Evolutionary conservation across 2,888 invertebrate species (phyloP).

Genomic region (Acrocyrtus sp.): DNA sequence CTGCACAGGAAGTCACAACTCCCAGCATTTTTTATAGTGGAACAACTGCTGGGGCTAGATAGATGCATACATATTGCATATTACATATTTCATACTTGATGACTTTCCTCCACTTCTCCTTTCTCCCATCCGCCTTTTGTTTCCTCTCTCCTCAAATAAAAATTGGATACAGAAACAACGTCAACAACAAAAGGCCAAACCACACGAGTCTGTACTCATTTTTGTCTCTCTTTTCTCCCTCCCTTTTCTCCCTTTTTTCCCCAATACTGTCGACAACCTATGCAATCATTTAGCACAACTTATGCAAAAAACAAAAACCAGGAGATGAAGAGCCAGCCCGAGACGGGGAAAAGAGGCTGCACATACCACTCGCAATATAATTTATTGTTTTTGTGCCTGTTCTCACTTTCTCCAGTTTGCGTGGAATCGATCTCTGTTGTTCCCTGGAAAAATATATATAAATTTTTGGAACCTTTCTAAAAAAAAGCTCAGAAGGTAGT

Average conservation of each 20-base stretch:
- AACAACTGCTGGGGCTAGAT: constrained; percentile 10
- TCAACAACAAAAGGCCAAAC: constrained; percentile 34
- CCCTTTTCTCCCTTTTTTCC: too few species aligned
- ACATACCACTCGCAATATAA: constrained; percentile 47
- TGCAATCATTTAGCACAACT: not conserved
- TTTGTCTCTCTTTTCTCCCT: constrained; percentile 6
- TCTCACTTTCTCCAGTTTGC: not conserved
- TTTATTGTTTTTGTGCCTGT: constrained; percentile 37
- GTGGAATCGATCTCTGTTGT: constrained; percentile 44
- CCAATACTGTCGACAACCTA: constrained; percentile 17
- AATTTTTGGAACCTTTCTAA: not conserved
- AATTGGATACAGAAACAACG: constrained; percentile 24
- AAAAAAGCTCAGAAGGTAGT: not conserved
- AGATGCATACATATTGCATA: constrained; percentile 33
- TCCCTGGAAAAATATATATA: constrained; percentile 21
- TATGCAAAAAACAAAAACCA: constrained; percentile 13
- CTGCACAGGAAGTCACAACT: constrained; percentile 33
- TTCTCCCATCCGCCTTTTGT: constrained; percentile 6
- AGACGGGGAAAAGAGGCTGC: constrained; percentile 19
- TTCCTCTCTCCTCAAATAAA: constrained; percentile 2
- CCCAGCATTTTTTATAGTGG: too few species aligned
- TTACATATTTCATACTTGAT: constrained; percentile 17
- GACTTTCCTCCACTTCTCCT: constrained; percentile 3
- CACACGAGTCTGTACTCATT: constrained; percentile 32
- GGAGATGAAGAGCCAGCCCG: constrained; percentile 17